Evolutionary conservation across 2,888 invertebrate genomes (phyloP), one percentile per base, ranked within the genome.

Genomic region (Biston stratarius): DNA sequence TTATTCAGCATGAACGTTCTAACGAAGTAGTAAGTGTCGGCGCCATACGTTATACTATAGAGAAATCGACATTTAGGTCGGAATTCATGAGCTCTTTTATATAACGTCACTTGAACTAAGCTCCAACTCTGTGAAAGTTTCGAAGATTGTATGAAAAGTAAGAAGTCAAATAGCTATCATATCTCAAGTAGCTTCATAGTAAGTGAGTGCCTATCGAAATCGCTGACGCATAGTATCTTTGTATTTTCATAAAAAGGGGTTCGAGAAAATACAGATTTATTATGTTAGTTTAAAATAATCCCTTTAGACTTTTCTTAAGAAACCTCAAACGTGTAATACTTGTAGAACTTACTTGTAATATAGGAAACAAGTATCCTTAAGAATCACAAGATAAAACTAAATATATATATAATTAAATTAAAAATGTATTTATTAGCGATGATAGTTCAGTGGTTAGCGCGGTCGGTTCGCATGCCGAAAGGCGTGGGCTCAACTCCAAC

Each of bases 81-180:
- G 76, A 80, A 84, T 87, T 86, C 86, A 84, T 80, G 81, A 80
- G 80, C 74, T 82, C 81, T 85, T 85, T 83, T 83, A 83, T 84
- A 77, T 83, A 82, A 87, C 80, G 82, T 81, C 82, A 84, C 85
- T 88, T 84, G 83, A 86, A 84, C 79, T 82, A 77, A 77, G 78
- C 77, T 76, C 75, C 70, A 67, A 83, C 84, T 77, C 77, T 76
- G 69, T 76, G 77, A 79, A 88, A 88, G 78, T 89, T 90, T 84
- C 81, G 75, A 80, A 77, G 74, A 84, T 77, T 75, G 81, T 84
- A 85, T 83, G 82, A 87, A n/a, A 83, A 83, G 83, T 83, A 83
- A 79, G 82, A 84, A 87, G 81, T 83, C 76, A 83, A 75, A 74
- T 77, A 80, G 81, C 79, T 83, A 81, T 84, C 82, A 79, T 74